phyloP scores from a whole-genome alignment of 2,888 invertebrate genomes.

The Cepaea hortensis region DNA sequence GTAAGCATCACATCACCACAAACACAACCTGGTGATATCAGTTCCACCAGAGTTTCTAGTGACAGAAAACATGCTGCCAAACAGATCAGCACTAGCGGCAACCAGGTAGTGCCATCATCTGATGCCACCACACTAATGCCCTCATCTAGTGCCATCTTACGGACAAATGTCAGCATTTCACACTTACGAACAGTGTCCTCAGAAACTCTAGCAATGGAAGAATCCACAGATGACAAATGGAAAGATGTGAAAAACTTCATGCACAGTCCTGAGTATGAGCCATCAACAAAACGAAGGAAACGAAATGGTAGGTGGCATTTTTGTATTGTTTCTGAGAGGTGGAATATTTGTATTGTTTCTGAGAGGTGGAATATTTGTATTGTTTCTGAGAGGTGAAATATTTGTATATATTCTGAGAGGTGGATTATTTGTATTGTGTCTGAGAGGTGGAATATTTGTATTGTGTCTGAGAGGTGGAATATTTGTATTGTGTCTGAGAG shows the following conservation, averaged over 20 bases:
- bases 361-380: too few relatives aligned
- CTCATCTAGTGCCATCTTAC: not conserved
- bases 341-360: too few relatives aligned
- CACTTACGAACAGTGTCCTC: slow-evolving; percentile 22
- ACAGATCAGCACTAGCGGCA: not conserved
- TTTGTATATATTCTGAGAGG: too few relatives aligned
- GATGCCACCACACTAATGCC: slow-evolving; percentile 20
- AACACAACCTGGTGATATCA: not conserved
- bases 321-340: not conserved
- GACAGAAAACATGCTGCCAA: not conserved
- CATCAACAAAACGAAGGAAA: slow-evolving; percentile 51
- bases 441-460: too few relatives aligned
- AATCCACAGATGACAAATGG: slow-evolving; percentile 67
- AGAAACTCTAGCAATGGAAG: slow-evolving; percentile 23
- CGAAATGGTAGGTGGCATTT: slow-evolving; percentile 55
- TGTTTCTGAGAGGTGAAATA: too few relatives aligned
- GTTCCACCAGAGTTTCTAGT: not conserved
- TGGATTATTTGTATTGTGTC: too few relatives aligned
- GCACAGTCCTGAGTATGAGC: slow-evolving; percentile 52
- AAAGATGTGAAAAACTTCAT: slow-evolving; percentile 68
- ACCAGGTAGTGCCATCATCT: slow-evolving; percentile 33
- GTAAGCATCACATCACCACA: not conserved
- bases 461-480: too few relatives aligned
- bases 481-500: too few relatives aligned
- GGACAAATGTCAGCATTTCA: not conserved